A percentile compares a stretch with the other conserved stretches of the same genome.
Evolutionary conservation across 2,888 invertebrate genomes (phyloP).

Genomic region (Cataglyphis rosenhaueri): DNA sequence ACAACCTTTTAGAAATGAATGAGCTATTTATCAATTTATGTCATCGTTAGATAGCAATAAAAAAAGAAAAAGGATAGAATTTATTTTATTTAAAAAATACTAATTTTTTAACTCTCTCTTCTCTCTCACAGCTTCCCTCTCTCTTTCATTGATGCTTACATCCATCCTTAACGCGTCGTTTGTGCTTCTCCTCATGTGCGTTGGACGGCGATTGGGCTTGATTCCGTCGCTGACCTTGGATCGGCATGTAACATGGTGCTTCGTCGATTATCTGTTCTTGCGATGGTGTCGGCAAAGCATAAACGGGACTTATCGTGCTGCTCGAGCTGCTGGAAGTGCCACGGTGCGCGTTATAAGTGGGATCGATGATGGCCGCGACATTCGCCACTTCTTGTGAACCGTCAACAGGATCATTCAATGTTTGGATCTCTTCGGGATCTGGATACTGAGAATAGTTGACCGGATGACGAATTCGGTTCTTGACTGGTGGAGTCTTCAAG

Average conservation of each 20-base stretch:
- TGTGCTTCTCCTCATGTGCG: slow-evolving; percentile 88
- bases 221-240: slow-evolving; percentile 90
- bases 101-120: not conserved
- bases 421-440: slow-evolving; percentile 85
- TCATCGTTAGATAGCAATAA: slow-evolving; percentile 53
- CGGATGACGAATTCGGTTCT: slow-evolving; percentile 58
- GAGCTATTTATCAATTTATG: not conserved
- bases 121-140: not conserved
- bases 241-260: slow-evolving; percentile 91
- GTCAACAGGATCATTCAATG: slow-evolving; percentile 78
- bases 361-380: slow-evolving; percentile 90
- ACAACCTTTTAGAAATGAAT: slow-evolving; percentile 8
- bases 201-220: slow-evolving; percentile 86
- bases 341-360: slow-evolving; percentile 86
- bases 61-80: slow-evolving; percentile 20
- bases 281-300: slow-evolving; percentile 81
- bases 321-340: slow-evolving; percentile 79
- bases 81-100: slow-evolving; percentile 23
- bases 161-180: slow-evolving; percentile 87
- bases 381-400: slow-evolving; percentile 85
- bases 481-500: slow-evolving; percentile 73
- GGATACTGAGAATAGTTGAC: slow-evolving; percentile 73
- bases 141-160: slow-evolving; percentile 88
- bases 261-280: slow-evolving; percentile 85
- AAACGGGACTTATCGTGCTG: slow-evolving; percentile 82